Evolutionary conservation across 2,888 invertebrate species (phyloP), one percentile per base, ranked within the genome.

Genomic region (Phalangium opilio): DNA sequence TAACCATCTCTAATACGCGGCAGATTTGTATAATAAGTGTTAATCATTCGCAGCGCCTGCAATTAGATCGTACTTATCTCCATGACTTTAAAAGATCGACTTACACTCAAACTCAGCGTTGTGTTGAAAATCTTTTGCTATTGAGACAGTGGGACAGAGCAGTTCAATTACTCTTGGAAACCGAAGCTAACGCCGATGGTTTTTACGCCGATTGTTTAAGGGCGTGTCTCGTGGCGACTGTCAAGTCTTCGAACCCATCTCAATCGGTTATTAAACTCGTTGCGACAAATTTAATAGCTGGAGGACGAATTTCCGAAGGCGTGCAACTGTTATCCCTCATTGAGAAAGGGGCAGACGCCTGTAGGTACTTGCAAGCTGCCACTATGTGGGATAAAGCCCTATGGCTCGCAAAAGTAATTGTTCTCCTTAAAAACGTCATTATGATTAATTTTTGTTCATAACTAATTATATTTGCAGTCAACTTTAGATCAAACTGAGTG

Each of bases 241-340:
- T 69, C 12, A 64, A 68, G 48, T 63, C 64, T 14, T 65, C 64
- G 3, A 70, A 70, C 17, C 68, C 69, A 3, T 70, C 73, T 11
- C 68, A 69, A 55, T 73, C 73, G 51, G 73, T 76, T 11, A 72
- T 77, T 43, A 77, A 77, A 62, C 64, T 78, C 43, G 76, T 77
- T 1, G 76, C 77, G 12, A 77, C 77, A 1, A 77, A 75, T 61
- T 67, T 77, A 32, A 77, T 77, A 44, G 76, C 77, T 2, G 73
- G 72, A 52, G 75, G 75, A 43, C 69, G 70, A 56, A 67, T 76
- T 5, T 65, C 63, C 64, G 72, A 73, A 63, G 68, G 67, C 60
- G 73, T 76, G 7, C 74, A 76, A 61, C 62, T 78, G 51, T 62
- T 77, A 46, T 75, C 74, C 60, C 61, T 76, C 55, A 76, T 76